Evolutionary conservation across 2,113 vertebrate genomes (phyloP).

Genomic region (Piliocolobus tephrosceles): DNA sequence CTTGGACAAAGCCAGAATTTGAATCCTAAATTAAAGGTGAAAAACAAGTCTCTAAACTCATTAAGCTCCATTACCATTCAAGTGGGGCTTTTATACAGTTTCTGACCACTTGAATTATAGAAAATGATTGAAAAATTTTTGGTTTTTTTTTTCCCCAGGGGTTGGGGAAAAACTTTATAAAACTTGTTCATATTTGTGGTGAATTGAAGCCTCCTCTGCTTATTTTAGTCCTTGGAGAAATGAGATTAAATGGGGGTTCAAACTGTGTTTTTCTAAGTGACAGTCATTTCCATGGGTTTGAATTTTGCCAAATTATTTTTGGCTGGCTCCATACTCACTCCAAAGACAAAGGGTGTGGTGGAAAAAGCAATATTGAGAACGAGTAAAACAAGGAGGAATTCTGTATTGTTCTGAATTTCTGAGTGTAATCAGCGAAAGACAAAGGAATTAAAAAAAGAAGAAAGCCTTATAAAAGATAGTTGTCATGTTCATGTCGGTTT

Average conservation of each 20-base stretch:
- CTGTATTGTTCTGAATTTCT: constrained; percentile 24
- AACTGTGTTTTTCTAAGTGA: background rate
- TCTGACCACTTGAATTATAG: background rate
- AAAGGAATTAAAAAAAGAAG: background rate
- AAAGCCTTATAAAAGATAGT: background rate
- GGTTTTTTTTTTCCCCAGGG: background rate
- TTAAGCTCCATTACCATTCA: background rate
- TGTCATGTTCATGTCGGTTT: background rate
- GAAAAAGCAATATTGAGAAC: background rate
- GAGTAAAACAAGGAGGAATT: constrained; percentile 7
- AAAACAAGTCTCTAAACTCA: background rate
- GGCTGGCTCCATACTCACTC: background rate
- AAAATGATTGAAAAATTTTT: background rate
- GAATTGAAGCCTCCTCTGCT: background rate
- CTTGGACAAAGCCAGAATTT: constrained; percentile 24
- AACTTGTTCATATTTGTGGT: background rate
- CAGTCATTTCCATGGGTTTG: background rate
- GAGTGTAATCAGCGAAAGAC: background rate
- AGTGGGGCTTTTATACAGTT: background rate
- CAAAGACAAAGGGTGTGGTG: constrained; percentile 44
- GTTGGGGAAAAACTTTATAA: background rate
- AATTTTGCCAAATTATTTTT: constrained; percentile 9
- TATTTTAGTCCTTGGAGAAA: constrained; percentile 4
- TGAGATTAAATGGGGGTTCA: background rate
- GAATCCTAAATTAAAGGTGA: constrained; percentile 20